A percentile compares a stretch with the other conserved stretches of the same genome.
Evolutionary conservation across 2,797 vertebrate genomes (phyloP).

Genomic region (Peromyscus attwateri): DNA sequence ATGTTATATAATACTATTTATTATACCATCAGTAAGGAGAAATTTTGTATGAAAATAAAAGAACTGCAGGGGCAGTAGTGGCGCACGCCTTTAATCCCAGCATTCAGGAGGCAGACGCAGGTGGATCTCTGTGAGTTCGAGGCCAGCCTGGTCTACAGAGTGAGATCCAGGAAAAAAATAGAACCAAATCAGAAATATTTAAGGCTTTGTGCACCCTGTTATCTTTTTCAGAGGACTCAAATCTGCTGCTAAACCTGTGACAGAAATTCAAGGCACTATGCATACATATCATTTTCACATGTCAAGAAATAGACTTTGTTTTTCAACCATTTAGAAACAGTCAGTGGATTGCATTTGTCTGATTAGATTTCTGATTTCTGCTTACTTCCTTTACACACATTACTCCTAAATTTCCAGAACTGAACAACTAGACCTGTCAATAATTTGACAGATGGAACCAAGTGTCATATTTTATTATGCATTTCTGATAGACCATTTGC

Average conservation of each 20-base stretch:
- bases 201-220: not conserved
- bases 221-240: not conserved
- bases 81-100: no score
- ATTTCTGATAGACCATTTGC: constrained; percentile 36
- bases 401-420: constrained; percentile 23
- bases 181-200: not conserved
- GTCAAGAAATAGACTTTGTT: constrained; percentile 20
- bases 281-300: not conserved
- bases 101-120: no score
- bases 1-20: not conserved
- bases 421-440: not conserved
- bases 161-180: no score
- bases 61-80: no score
- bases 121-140: no score
- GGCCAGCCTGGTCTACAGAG: no score
- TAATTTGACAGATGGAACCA: constrained; percentile 30
- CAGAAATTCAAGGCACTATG: not conserved
- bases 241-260: not conserved
- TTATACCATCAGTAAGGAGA: not conserved
- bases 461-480: not conserved
- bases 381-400: not conserved
- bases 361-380: not conserved
- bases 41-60: not conserved
- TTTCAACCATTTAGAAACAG: constrained; percentile 6
- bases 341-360: not conserved